Conservation (phyloP, 2,888 invertebrate genomes). For the Drosophila kanekoi region DNA sequence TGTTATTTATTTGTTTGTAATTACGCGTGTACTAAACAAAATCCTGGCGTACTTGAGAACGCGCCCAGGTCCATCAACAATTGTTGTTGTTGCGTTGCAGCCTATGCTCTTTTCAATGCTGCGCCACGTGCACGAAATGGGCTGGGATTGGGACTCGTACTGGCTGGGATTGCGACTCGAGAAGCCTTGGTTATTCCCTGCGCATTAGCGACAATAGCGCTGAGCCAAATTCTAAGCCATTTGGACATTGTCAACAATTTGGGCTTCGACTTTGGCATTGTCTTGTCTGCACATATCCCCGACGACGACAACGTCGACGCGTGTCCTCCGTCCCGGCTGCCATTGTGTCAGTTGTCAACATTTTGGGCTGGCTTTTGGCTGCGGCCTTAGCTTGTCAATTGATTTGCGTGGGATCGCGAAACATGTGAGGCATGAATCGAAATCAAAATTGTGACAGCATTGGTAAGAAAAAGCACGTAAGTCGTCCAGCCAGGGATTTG, state of each 20-base stretch:
- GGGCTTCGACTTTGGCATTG: conserved; percentile 51
- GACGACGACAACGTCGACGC: conserved; percentile 31
- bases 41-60: conserved; percentile 74
- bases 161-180: conserved; percentile 16
- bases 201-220: conserved; percentile 65
- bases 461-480: not conserved
- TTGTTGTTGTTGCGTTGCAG: conserved; percentile 12
- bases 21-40: conserved; percentile 80
- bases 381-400: conserved; percentile 63
- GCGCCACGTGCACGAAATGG: conserved; percentile 49
- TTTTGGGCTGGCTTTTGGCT: conserved; percentile 65
- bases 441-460: conserved; percentile 65
- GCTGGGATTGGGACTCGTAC: conserved; percentile 12
- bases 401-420: conserved; percentile 52
- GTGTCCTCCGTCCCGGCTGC: conserved; percentile 45
- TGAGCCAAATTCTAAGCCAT: conserved; percentile 55
- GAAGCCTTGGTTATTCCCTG: conserved; percentile 47
- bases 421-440: conserved; percentile 60
- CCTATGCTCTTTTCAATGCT: conserved; percentile 65
- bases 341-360: conserved; percentile 72
- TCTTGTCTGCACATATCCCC: conserved; percentile 38
- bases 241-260: conserved; percentile 76
- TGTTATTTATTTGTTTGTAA: conserved; percentile 83
- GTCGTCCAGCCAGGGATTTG: conserved; percentile 6
- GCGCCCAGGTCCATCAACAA: conserved; percentile 37